These are phyloP conservation scores for Dipodomys ordii DNA, from an alignment of 2,113 vertebrate species.

Conservation along the genomic window DNA sequence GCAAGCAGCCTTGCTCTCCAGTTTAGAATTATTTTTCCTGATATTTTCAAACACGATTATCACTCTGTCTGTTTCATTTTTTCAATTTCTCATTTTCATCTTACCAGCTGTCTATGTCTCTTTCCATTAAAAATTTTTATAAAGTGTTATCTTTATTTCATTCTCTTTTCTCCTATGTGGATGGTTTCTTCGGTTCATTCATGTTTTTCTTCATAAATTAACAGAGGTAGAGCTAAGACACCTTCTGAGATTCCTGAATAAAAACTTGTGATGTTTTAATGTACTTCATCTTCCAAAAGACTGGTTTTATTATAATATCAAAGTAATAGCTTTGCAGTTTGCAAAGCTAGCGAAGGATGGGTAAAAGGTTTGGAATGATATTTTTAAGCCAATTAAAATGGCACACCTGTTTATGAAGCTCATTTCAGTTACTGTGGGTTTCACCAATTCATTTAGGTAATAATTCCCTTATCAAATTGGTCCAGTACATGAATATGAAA, in stretches of 20 bases:
- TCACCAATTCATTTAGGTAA: slow-evolving; percentile 65
- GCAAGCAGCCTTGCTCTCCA: rapidly evolving
- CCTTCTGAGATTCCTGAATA: background rate
- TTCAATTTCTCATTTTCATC: slow-evolving; percentile 3
- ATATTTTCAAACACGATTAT: background rate
- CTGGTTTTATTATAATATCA: slow-evolving; percentile 48
- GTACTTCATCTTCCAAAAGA: slow-evolving; percentile 41
- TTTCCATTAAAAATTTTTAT: background rate
- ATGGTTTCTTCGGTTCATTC: background rate
- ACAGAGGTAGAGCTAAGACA: background rate
- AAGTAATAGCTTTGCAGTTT: slow-evolving; percentile 52
- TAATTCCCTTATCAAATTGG: slow-evolving; percentile 60
- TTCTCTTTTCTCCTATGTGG: background rate
- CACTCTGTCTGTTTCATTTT: background rate
- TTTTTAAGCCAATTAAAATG: slow-evolving; percentile 72
- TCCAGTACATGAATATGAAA: background rate
- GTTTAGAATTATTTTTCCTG: background rate
- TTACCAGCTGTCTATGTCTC: background rate
- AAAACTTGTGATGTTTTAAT: slow-evolving; percentile 56
- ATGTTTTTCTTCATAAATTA: background rate
- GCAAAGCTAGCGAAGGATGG: slow-evolving; percentile 22
- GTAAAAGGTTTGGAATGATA: slow-evolving; percentile 66
- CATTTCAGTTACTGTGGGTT: slow-evolving; percentile 27
- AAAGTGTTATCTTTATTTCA: background rate
- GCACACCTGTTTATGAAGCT: slow-evolving; percentile 42